A percentile compares a stretch with the other conserved stretches of the same genome.
Evolutionary conservation across 1,140 invertebrate genomes (phyloP).

Genomic region (Pseudomyrmex flavicornis): DNA sequence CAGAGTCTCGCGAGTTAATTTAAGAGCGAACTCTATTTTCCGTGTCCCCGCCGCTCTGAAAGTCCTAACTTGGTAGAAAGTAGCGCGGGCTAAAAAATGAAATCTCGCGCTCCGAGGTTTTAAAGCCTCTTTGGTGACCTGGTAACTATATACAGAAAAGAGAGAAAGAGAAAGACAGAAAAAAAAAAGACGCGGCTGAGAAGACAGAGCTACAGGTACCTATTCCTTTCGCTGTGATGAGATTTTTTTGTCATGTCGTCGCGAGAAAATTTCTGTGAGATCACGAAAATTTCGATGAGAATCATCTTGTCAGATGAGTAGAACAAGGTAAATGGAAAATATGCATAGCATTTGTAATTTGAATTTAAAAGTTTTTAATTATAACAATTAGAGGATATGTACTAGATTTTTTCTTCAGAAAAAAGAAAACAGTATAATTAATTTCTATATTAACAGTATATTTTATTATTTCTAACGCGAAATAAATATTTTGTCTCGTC

Average conservation of each 20-base stretch:
- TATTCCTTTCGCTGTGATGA: background rate
- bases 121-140: constrained; percentile 32
- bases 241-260: background rate
- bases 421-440: no score
- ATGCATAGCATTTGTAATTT: no score
- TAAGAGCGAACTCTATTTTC: constrained; percentile 72
- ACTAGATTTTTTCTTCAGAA: background rate
- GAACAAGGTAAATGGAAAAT: constrained; percentile 2
- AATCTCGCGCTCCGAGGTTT: constrained; percentile 50
- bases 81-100: constrained; percentile 46
- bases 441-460: no score
- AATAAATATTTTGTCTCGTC: background rate
- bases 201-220: no score
- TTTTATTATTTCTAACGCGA: background rate
- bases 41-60: constrained; percentile 48
- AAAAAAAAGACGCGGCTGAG: constrained; percentile 4
- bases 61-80: constrained; percentile 36
- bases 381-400: no score
- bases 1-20: constrained; percentile 68
- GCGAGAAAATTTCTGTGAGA: background rate
- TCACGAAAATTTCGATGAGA: background rate
- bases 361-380: no score
- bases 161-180: background rate
- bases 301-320: background rate
- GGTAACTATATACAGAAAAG: constrained; percentile 7